These are phyloP conservation scores for Heliangelus exortis DNA, from an alignment of 2,797 vertebrate species.

Conservation along the genomic window DNA sequence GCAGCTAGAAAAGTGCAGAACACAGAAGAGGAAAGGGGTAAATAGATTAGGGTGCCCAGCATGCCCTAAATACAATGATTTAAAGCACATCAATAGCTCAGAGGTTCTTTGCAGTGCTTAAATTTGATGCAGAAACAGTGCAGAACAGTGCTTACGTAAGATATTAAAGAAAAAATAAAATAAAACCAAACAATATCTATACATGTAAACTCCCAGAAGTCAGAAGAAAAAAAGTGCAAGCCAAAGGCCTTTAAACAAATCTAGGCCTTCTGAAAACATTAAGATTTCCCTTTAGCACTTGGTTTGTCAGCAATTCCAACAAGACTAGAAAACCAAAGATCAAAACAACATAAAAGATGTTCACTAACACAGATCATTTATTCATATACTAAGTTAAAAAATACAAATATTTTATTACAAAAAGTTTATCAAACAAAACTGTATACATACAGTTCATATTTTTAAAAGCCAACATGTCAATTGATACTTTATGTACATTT, in stretches of 20 bases:
- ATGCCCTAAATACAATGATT: neutral
- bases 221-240: neutral
- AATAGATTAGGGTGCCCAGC: neutral
- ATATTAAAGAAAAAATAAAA: neutral
- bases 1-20: neutral
- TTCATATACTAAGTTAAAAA: constrained; percentile 83
- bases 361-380: constrained; percentile 76
- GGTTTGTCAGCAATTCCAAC: neutral
- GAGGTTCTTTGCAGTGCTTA: neutral
- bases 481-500: constrained; percentile 75
- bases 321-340: neutral
- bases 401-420: constrained; percentile 83
- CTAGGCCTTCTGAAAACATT: neutral
- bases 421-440: constrained; percentile 81
- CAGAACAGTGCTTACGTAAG: neutral
- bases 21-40: neutral
- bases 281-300: neutral
- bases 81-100: neutral
- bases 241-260: neutral
- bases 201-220: neutral
- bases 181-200: neutral
- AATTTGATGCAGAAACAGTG: neutral
- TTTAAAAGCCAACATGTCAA: constrained; percentile 72
- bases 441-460: constrained; percentile 76
- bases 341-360: neutral